Evolutionary conservation across 2,888 invertebrate genomes (phyloP), one percentile per base, ranked within the genome.

Genomic region (Melanophora roralis): DNA sequence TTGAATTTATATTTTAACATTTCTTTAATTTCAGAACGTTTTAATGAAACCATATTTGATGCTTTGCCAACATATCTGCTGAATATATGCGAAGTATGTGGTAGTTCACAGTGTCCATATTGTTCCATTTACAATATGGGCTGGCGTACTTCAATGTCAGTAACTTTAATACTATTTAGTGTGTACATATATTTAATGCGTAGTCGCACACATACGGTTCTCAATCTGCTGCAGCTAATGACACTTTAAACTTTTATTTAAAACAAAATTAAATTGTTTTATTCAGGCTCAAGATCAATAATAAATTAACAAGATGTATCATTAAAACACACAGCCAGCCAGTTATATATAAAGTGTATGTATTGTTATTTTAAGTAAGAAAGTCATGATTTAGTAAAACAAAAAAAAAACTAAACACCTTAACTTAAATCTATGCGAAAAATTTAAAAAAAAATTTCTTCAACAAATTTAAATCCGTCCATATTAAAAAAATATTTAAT

Each of bases 81-180:
- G 77, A 97, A 97, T 89, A 97, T 97, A 83, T 97, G 97, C 89
- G 97, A 97, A 88, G 97, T 97, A 7, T 97, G 97, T 88, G 97
- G 97, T 76, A 97, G 97, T 65, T 97, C 97, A 51, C 97, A 97
- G 89, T 97, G 97, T 88, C 97, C 97, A 0, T 97, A 97, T 90
- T 97, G 97, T 89, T 93, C 95, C 62, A 95, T 96, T 83, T 96
- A 96, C 91, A 96, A 96, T 89, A 82, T 88, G 79, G 88, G 89
- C 67, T 89, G 88, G 85, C 88, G 86, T 23, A 82, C 87, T 2
- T 86, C 88, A 14, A 84, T 88, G 83, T 88, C 89, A 7, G 45
- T 87, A 65, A 86, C 87, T 43, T 82, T 89, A 49, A 64, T 89
- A 57, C 84, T 85, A 75, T 86, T 88, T 79, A 89, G 88, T 81